These are phyloP conservation scores for Cassiopea andromeda DNA, from an alignment of 30 jellyfish, hydroid and myxozoan species.

Conservation along the genomic window DNA sequence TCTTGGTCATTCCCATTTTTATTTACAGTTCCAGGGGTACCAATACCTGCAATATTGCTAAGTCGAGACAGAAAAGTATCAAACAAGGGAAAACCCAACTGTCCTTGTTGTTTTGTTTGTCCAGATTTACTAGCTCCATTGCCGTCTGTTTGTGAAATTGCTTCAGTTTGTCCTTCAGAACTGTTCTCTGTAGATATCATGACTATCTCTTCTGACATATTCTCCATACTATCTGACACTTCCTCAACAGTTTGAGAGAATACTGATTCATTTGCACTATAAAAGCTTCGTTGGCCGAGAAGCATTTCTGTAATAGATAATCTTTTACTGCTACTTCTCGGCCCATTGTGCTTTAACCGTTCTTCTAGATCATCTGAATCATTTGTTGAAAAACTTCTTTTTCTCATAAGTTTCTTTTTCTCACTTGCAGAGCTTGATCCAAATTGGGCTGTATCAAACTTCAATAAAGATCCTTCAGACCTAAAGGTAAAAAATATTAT, in stretches of 20 bases:
- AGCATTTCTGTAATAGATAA: constrained; percentile 39
- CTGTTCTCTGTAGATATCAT: constrained; percentile 5
- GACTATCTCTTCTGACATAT: background rate
- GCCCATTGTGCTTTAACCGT: background rate
- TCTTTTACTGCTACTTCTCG: constrained; percentile 4
- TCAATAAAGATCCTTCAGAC: constrained; percentile 41
- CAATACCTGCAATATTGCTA: constrained; percentile 65
- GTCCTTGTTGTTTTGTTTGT: constrained; percentile 84
- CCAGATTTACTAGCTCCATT: constrained; percentile 10
- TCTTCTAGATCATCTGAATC: constrained; percentile 38
- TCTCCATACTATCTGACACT: constrained; percentile 27
- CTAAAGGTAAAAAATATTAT: background rate
- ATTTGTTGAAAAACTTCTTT: constrained; percentile 52
- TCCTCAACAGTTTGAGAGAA: constrained; percentile 36
- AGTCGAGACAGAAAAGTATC: constrained; percentile 75
- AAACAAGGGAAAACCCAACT: constrained; percentile 73
- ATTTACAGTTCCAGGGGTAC: constrained; percentile 38
- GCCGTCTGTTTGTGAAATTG: background rate
- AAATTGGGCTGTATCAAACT: background rate
- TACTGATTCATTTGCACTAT: constrained; percentile 23
- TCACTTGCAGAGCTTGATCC: constrained; percentile 19
- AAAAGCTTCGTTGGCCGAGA: constrained; percentile 54
- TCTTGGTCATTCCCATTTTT: constrained; percentile 27
- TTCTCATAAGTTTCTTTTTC: constrained; percentile 3
- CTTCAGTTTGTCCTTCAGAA: background rate